Evolutionary conservation across 2,797 vertebrate species (phyloP).

Genomic region (Orestias chungarensis): DNA sequence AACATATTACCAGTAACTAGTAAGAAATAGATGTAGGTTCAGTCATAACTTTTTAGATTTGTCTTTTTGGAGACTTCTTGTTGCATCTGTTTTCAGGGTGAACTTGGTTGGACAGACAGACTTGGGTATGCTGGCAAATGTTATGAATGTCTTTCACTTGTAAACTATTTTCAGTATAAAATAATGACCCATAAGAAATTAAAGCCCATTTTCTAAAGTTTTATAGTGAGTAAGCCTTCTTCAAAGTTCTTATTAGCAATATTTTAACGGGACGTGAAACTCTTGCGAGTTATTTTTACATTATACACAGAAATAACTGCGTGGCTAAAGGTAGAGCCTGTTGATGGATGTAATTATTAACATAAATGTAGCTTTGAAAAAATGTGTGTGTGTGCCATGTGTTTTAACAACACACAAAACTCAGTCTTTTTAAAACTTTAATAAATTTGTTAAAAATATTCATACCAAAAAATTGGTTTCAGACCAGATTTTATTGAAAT

Average conservation of each 20-base stretch:
- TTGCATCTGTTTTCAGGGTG: no score
- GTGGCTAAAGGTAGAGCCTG: neutral
- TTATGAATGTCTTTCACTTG: neutral
- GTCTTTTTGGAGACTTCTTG: neutral
- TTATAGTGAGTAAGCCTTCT: neutral
- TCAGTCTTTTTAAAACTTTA: no score
- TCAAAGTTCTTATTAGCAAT: neutral
- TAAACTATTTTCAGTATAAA: neutral
- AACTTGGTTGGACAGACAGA: no score
- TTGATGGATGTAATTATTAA: neutral
- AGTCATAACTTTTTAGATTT: no score
- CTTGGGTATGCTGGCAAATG: no score
- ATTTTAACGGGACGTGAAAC: neutral
- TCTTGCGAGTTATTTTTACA: neutral
- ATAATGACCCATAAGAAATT: neutral
- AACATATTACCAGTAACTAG: no score
- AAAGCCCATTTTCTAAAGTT: neutral
- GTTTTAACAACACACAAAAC: neutral
- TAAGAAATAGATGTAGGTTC: no score
- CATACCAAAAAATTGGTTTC: neutral
- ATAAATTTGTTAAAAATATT: neutral
- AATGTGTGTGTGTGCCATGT: neutral
- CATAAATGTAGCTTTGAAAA: neutral
- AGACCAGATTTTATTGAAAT: neutral
- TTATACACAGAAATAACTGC: neutral